Evolutionary conservation across 2,113 vertebrate species (phyloP).

Genomic region (Cyrtonyx montezumae): DNA sequence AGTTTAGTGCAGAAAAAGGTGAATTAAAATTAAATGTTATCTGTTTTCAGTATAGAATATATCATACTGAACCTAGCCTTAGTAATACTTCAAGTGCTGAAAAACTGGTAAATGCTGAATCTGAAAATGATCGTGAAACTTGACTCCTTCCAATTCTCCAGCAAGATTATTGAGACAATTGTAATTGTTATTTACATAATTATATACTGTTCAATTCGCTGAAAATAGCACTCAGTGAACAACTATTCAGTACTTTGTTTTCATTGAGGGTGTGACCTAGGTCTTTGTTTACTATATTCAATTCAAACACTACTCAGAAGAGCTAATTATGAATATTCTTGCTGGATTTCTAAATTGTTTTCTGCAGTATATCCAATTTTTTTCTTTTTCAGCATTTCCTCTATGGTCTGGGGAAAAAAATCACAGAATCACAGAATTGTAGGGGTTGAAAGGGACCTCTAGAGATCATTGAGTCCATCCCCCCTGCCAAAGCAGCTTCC

Average conservation of each 20-base stretch:
- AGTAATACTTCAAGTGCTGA: neutral
- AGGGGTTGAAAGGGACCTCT: no score
- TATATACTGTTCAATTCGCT: conserved; percentile 6
- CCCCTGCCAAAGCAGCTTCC: no score
- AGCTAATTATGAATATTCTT: neutral
- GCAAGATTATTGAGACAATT: neutral
- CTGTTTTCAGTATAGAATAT: neutral
- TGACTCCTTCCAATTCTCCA: neutral
- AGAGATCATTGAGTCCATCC: no score
- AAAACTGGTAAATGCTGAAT: neutral
- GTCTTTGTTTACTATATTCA: neutral
- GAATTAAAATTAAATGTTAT: neutral
- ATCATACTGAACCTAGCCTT: neutral
- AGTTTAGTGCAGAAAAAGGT: neutral
- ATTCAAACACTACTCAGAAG: neutral
- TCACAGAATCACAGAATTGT: no score
- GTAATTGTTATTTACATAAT: conserved; percentile 36
- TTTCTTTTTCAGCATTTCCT: neutral
- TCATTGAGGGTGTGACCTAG: neutral
- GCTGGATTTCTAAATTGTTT: neutral
- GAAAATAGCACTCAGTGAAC: conserved; percentile 19
- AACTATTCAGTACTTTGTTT: neutral
- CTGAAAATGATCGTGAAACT: neutral
- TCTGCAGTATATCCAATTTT: neutral
- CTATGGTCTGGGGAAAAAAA: neutral